Conservation (phyloP, 2,113 vertebrate species). For the Pagrus major region DNA sequence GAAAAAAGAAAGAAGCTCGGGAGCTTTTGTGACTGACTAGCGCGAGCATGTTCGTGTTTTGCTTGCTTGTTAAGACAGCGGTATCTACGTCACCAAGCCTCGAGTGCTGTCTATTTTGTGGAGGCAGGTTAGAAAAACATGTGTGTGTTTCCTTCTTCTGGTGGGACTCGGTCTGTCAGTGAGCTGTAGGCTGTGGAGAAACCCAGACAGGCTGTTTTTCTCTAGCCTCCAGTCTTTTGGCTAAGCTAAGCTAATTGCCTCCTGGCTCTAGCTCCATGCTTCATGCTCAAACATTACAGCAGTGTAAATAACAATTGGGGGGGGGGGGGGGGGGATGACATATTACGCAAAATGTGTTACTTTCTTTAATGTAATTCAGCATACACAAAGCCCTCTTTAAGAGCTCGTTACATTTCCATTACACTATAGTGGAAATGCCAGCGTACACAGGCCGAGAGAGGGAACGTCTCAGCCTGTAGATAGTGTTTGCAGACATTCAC, state of each 20-base stretch:
- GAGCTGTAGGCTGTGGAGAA: too few species aligned
- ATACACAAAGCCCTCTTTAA: neutral
- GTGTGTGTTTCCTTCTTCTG: neutral
- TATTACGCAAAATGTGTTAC: neutral
- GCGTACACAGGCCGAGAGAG: neutral
- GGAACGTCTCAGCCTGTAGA: slow-evolving; percentile 29
- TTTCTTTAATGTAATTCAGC: neutral
- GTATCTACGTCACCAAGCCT: neutral
- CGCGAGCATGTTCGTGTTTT: neutral
- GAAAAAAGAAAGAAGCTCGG: neutral
- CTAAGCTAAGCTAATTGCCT: too few species aligned
- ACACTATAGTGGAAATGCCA: neutral
- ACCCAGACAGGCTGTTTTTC: neutral
- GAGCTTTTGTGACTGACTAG: neutral
- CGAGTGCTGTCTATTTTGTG: neutral
- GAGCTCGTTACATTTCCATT: slow-evolving; percentile 23
- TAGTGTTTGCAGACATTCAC: slow-evolving; percentile 41
- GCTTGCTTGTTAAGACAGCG: neutral
- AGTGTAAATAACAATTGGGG: neutral
- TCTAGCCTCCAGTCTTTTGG: too few species aligned
- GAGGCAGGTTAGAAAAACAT: neutral
- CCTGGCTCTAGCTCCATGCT: neutral
- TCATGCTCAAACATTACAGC: neutral
- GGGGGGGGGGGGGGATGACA: too few species aligned
- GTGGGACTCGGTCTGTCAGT: too few species aligned